A percentile compares a stretch with the other conserved stretches of the same genome.
phyloP scores from a whole-genome alignment of 2,888 invertebrate species.

The Lycophotia porphyrea region DNA sequence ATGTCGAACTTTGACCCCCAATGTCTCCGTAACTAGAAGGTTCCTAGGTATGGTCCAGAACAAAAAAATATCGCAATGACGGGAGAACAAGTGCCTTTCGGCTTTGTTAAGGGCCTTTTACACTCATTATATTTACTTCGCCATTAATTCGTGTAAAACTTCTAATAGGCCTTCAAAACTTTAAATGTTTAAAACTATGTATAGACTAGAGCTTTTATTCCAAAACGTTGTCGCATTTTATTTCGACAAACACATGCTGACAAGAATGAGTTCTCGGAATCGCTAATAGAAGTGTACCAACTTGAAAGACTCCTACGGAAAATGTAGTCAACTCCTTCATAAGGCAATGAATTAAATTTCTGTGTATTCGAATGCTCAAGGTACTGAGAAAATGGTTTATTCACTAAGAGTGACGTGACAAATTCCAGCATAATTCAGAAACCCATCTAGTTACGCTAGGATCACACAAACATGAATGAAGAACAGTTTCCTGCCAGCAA shows the following conservation, averaged over 20 bases:
- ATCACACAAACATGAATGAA: no score
- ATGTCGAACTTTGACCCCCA: no score
- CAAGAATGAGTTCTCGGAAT: neutral
- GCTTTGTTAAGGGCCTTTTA: no score
- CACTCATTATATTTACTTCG: no score
- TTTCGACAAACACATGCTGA: neutral
- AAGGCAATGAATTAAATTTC: slow-evolving; percentile 4
- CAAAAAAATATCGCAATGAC: no score
- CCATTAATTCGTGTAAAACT: neutral
- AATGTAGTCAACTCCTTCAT: slow-evolving; percentile 8
- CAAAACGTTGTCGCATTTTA: neutral
- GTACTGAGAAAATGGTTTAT: neutral
- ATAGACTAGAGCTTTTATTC: neutral
- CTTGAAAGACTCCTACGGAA: neutral
- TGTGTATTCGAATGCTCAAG: neutral
- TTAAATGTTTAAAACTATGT: neutral
- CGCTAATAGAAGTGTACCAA: neutral
- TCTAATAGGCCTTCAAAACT: neutral
- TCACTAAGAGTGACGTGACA: neutral
- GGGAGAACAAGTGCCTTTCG: no score
- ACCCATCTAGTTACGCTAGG: no score
- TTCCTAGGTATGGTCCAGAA: no score
- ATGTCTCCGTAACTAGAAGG: no score
- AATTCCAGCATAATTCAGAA: neutral
- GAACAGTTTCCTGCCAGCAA: no score